Evolutionary conservation across 2,113 vertebrate genomes (phyloP).

Genomic region (Chamaea fasciata): DNA sequence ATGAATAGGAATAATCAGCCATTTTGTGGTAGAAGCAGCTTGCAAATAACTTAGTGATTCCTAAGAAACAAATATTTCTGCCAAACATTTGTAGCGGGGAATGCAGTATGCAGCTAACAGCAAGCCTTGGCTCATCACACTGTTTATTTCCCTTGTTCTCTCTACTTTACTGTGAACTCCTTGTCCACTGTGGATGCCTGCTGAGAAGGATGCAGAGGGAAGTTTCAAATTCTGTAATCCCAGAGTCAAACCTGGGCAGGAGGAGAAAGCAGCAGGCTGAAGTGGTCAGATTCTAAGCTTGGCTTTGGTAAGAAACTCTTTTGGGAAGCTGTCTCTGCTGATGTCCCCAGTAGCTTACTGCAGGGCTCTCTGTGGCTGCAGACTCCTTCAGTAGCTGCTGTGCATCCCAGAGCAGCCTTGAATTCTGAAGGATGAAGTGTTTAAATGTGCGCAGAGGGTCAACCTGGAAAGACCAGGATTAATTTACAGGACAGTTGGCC

Average conservation of each 20-base stretch:
- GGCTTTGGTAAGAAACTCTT: background rate
- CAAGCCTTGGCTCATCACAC: background rate
- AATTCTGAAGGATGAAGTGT: conserved; percentile 2
- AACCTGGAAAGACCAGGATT: conserved; percentile 11
- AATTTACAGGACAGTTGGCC: conserved; percentile 21
- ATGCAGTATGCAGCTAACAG: background rate
- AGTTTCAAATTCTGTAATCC: background rate
- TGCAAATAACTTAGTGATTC: background rate
- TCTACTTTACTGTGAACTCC: background rate
- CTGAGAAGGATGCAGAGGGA: background rate
- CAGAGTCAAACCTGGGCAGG: background rate
- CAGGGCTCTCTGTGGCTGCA: background rate
- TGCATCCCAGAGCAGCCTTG: background rate
- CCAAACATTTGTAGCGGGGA: background rate
- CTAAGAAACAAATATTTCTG: background rate
- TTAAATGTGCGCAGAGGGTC: background rate
- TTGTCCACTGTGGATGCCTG: background rate
- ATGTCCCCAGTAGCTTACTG: background rate
- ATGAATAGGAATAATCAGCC: background rate
- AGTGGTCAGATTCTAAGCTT: background rate
- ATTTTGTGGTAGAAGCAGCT: background rate
- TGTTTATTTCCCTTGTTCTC: background rate
- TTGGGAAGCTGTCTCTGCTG: background rate
- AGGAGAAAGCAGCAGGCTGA: background rate
- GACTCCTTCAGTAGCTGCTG: background rate